Evolutionary conservation across 2,797 vertebrate genomes (phyloP), one percentile per base, ranked within the genome.

Genomic region (Podarcis lilfordi): DNA sequence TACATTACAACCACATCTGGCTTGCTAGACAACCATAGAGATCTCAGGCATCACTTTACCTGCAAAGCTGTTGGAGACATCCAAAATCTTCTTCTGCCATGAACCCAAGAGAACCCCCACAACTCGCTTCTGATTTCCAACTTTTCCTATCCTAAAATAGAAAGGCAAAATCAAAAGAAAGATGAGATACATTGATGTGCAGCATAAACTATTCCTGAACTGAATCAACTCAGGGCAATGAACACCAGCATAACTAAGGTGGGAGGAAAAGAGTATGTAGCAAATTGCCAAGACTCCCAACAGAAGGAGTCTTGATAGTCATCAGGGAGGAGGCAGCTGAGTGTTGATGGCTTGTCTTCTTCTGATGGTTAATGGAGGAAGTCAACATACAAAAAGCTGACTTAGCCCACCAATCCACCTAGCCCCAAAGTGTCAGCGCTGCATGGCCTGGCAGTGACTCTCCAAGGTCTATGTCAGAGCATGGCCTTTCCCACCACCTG

Each of bases 61-160:
- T 95, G 99, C 99, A 96, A 99, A 99, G 94, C 99, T 99, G 95
- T 99, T 99, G 91, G 99, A 99, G 25, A 99, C 99, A 89, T 99
- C 99, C 10, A 99, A 97, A 84, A 99, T 96, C 90, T 99, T 99
- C 93, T 99, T 99, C 64, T 99, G 98, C 99, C 99, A 99, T 0
- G 99, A 99, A 25, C 99, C 99, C 89, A 99, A 97, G 66, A 99
- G 97, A 87, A 99, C 99, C 64, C 99, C 99, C 0, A 99, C 99
- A 32, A 99, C 99, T 50, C 99, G 97, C 89, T 99, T 99, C 97
- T 99, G 99, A 89, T 98, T 99, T 72, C 99, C 99, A 87, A 99
- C 98, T 89, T 99, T 99, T 88, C 99, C 99, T 96, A 99, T 99
- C 96, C 99, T 99, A 80, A 89, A 90, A 6, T 85, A 89, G 86